Conservation (phyloP, 1,140 invertebrate genomes). For the Drosophila auraria region DNA sequence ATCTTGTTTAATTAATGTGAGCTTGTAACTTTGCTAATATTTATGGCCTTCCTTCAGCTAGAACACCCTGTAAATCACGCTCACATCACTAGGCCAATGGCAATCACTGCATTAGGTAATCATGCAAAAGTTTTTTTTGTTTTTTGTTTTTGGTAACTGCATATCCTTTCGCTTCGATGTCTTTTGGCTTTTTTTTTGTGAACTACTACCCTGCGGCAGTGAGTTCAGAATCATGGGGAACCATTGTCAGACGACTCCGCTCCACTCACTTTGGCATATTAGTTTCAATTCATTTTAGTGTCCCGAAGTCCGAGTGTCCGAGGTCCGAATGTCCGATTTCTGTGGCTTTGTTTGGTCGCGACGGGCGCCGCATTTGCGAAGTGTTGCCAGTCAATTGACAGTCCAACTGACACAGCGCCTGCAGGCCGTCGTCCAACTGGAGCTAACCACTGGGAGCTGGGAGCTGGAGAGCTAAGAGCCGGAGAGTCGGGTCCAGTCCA, state of each 20-base stretch:
- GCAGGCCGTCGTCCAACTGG: constrained; percentile 54
- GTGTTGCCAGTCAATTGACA: constrained; percentile 81
- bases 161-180: constrained; percentile 70
- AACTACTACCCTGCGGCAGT: constrained; percentile 48
- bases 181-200: constrained; percentile 10
- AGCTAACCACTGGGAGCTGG: constrained; percentile 8
- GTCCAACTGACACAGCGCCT: constrained; percentile 79
- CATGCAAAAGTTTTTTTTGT: constrained; percentile 31
- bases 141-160: constrained; percentile 46
- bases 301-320: constrained; percentile 47
- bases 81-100: constrained; percentile 41
- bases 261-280: constrained; percentile 83
- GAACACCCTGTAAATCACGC: constrained; percentile 36
- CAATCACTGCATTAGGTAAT: constrained; percentile 65
- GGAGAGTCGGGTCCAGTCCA: constrained; percentile 50
- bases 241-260: constrained; percentile 66
- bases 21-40: constrained; percentile 14
- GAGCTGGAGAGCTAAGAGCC: constrained; percentile 5
- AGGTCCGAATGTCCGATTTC: constrained; percentile 51
- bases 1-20: constrained; percentile 19
- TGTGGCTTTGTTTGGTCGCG: constrained; percentile 76
- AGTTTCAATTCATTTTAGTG: constrained; percentile 84
- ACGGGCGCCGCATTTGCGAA: constrained; percentile 64
- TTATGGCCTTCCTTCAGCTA: constrained; percentile 6
- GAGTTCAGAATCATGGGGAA: constrained; percentile 68